These are phyloP conservation scores for Rhysida immarginata DNA, from an alignment of 1,140 invertebrate species.

Conservation along the genomic window DNA sequence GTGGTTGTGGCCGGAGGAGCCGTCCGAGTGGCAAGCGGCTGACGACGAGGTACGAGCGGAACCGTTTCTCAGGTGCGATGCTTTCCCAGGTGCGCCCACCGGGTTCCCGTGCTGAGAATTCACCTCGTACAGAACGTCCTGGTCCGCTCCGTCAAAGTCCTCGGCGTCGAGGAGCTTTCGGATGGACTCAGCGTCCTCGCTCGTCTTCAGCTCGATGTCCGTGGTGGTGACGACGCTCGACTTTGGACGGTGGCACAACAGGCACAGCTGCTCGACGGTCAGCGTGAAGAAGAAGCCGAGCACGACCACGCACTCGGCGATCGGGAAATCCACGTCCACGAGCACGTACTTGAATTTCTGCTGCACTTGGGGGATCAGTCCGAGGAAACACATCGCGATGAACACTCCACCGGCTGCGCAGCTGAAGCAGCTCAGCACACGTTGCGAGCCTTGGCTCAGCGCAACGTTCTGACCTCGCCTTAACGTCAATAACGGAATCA, in stretches of 20 bases:
- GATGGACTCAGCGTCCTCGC: background rate
- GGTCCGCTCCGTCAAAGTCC: background rate
- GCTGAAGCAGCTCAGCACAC: conserved; percentile 23
- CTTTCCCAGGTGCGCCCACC: background rate
- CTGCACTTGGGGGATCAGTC: conserved; percentile 26
- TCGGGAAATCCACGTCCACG: conserved; percentile 14
- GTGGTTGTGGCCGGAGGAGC: background rate
- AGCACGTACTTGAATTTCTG: conserved; percentile 20
- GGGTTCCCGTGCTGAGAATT: background rate
- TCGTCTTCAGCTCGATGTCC: background rate
- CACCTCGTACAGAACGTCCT: background rate
- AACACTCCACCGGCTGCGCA: conserved; percentile 31
- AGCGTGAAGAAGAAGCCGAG: conserved; percentile 24
- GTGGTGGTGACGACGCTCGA: background rate
- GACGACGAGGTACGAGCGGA: background rate
- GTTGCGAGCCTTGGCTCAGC: background rate
- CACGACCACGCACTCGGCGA: conserved; percentile 22
- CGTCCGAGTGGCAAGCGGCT: no score
- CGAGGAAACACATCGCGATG: conserved; percentile 29
- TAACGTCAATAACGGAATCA: background rate
- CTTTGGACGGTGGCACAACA: background rate
- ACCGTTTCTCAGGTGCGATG: background rate
- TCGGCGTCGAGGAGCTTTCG: conserved; percentile 1
- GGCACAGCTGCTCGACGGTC: conserved; percentile 18
- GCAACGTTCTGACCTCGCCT: background rate